Evolutionary conservation across 2,888 invertebrate genomes (phyloP).

Genomic region (Meteorus colon): DNA sequence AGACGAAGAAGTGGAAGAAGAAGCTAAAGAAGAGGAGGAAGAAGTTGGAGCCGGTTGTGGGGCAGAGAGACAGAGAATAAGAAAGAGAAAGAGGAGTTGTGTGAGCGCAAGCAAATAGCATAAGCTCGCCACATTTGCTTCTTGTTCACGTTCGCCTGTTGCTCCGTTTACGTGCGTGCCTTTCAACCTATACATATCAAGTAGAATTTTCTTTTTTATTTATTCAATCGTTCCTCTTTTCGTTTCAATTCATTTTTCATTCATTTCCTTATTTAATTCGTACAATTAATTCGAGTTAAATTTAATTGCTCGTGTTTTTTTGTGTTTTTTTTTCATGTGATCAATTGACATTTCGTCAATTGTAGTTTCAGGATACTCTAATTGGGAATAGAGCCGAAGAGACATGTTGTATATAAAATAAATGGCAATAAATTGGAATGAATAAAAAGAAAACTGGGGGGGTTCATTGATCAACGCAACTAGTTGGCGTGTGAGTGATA

Average conservation of each 20-base stretch:
- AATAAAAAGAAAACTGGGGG: neutral
- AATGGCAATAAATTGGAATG: slow-evolving; percentile 6
- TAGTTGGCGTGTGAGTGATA: slow-evolving; percentile 16
- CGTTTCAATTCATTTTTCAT: too few relatives aligned
- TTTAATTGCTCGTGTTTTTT: too few relatives aligned
- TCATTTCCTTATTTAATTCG: too few relatives aligned
- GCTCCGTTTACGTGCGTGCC: slow-evolving; percentile 34
- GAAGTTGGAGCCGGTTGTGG: slow-evolving; percentile 29
- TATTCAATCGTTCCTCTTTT: neutral
- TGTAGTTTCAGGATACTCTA: neutral
- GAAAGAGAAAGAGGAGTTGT: slow-evolving; percentile 11
- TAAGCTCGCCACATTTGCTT: slow-evolving; percentile 29
- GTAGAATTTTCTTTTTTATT: slow-evolving; percentile 15
- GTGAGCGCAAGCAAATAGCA: slow-evolving; percentile 27
- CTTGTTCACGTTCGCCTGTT: slow-evolving; percentile 43
- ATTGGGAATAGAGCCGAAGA: neutral
- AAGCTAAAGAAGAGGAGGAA: slow-evolving; percentile 27
- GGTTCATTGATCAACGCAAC: slow-evolving; percentile 1
- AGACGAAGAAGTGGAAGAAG: slow-evolving; percentile 36
- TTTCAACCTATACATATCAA: slow-evolving; percentile 20
- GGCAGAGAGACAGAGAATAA: slow-evolving; percentile 28
- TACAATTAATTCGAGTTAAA: too few relatives aligned
- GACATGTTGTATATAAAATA: slow-evolving; percentile 1
- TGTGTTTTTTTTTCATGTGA: too few relatives aligned
- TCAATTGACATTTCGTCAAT: too few relatives aligned